These are phyloP conservation scores for Lacerta bilineata DNA, from an alignment of 2,797 vertebrate genomes.

Conservation along the genomic window DNA sequence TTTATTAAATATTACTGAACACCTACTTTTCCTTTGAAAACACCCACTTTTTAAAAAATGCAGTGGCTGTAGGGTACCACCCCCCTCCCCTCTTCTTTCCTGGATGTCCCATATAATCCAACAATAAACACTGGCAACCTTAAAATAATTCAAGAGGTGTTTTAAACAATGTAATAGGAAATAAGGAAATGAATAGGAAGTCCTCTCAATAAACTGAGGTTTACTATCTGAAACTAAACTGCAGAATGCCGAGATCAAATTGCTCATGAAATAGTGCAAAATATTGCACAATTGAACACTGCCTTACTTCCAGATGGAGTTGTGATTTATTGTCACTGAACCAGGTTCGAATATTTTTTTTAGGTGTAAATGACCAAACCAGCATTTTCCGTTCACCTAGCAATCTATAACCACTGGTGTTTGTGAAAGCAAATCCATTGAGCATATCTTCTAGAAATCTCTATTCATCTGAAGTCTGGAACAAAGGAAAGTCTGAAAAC, in stretches of 20 bases:
- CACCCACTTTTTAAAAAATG: not conserved
- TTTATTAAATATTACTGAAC: slow-evolving; percentile 8
- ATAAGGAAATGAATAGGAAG: not conserved
- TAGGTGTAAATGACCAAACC: slow-evolving; percentile 34
- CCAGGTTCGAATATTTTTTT: not conserved
- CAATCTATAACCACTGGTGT: not conserved
- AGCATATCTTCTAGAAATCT: not conserved
- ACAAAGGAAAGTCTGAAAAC: not conserved
- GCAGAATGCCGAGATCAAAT: not conserved
- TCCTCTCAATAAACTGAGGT: not conserved
- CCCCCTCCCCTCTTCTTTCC: not conserved
- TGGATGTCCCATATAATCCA: not conserved
- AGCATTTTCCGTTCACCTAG: not conserved
- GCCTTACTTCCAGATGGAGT: not conserved
- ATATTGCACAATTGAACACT: not conserved
- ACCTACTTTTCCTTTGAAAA: slow-evolving; percentile 2
- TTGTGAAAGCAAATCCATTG: not conserved
- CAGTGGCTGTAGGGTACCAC: not conserved
- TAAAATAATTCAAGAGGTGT: not conserved
- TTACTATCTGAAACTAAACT: not conserved
- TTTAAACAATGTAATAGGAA: not conserved
- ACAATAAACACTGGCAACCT: not conserved
- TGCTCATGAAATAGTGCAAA: slow-evolving; percentile 1
- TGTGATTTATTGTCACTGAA: not conserved
- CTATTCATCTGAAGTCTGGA: slow-evolving; percentile 8